Base-by-base conservation (phyloP, 2,797 vertebrate species). In the Diplodus puntazzo region DNA sequence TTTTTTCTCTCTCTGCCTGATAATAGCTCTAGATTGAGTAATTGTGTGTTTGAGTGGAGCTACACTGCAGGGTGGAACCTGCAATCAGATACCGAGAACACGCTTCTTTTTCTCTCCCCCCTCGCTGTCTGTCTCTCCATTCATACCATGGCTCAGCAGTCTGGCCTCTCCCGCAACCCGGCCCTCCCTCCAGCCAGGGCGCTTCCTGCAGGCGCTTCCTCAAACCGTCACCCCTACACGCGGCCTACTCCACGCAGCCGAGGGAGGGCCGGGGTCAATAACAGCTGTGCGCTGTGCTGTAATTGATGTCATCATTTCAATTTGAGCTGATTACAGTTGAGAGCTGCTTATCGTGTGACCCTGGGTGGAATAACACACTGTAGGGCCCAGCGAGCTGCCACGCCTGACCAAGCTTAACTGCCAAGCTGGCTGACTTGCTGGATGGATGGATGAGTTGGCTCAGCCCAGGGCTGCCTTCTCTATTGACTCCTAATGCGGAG, bases 251-350 rank as follows among this genome's bases (percentile, higher is more conserved):
- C 21, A 77, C 77, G 43, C 83, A 77, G 78, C 76, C 77, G 78
- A 88, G 30, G 2, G 66, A 90, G 91, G 78, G 93, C 81, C 25
- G 30, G 88, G 94, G 94, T 95, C 94, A 95, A 93, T 94, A 95
- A 94, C 93, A 92, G 89, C 89, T 85, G 91, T 83, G 92, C 75
- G 86, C 87, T 77, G 74, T 54, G 84, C 89, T 88, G 89, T 95
- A 96, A 96, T 95, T 95, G 94, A 96, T 95, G 94, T 95, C 93
- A 95, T 95, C 93, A 93, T 95, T 94, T 94, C 94, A 95, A 95
- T 95, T 94, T 92, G 88, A 94, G 94, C 90, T 94, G 95, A 96
- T 95, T 94, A 94, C 85, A 92, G 93, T 93, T 91, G 91, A 95
- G 92, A 92, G 91, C 90, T 90, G 87, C 92, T 94, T 93, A 93